These are phyloP conservation scores for Atrichornis clamosus DNA, from an alignment of 2,113 vertebrate genomes.

Conservation along the genomic window DNA sequence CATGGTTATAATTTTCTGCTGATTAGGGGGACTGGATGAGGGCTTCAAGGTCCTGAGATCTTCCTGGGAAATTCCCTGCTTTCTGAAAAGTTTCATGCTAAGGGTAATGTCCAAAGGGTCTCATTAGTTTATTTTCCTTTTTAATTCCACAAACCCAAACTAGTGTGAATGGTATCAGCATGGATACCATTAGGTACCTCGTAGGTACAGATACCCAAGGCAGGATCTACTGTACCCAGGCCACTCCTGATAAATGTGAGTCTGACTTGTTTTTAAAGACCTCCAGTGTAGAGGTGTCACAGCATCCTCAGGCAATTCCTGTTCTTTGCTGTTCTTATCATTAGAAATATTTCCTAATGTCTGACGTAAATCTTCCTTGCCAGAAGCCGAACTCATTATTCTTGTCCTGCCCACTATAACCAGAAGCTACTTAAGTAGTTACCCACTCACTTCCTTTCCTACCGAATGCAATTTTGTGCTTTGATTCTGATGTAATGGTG, in stretches of 20 bases:
- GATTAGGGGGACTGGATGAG: background rate
- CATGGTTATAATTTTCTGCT: background rate
- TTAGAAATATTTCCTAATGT: slow-evolving; percentile 36
- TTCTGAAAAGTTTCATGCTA: background rate
- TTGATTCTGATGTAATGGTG: background rate
- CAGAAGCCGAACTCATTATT: background rate
- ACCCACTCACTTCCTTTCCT: background rate
- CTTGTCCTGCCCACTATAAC: background rate
- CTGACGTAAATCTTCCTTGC: slow-evolving; percentile 21
- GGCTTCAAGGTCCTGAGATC: background rate
- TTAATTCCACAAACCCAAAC: background rate
- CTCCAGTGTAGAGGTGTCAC: background rate
- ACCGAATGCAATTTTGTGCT: background rate
- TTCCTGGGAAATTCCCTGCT: background rate
- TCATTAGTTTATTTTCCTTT: background rate
- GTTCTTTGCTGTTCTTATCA: slow-evolving; percentile 34
- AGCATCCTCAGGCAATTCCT: slow-evolving; percentile 43
- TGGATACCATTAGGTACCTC: too few relatives aligned
- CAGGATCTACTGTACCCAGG: background rate
- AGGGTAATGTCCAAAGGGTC: background rate
- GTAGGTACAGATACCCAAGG: background rate
- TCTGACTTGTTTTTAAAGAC: background rate
- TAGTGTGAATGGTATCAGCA: background rate
- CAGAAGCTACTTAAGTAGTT: background rate
- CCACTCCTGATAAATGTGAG: background rate